Evolutionary conservation across 1,140 invertebrate species (phyloP).

Genomic region (Kradibia gibbosae): DNA sequence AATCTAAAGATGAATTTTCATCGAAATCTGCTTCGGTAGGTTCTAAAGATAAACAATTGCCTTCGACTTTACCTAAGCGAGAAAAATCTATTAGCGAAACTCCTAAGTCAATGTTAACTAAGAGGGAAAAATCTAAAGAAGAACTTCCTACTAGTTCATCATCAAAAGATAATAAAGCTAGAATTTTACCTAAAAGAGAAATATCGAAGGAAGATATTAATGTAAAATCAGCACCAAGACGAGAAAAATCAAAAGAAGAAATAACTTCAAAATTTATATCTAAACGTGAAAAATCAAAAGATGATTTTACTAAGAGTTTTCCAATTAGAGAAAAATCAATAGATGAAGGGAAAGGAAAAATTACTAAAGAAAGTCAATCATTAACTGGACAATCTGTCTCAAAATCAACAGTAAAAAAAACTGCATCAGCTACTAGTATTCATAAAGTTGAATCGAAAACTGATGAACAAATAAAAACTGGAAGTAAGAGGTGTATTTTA

Average conservation of each 20-base stretch:
- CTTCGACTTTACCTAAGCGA: slow-evolving; percentile 4
- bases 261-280: not conserved
- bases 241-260: slow-evolving; percentile 46
- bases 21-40: not conserved
- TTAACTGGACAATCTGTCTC: not conserved
- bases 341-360: slow-evolving; percentile 4
- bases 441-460: slow-evolving; percentile 17
- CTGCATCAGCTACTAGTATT: not conserved
- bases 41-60: not conserved
- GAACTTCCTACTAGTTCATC: not conserved
- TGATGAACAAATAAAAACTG: slow-evolving; percentile 21
- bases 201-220: not conserved
- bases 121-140: slow-evolving; percentile 36
- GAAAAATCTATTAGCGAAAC: slow-evolving; percentile 33
- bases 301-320: slow-evolving; percentile 16
- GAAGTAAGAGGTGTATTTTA: slow-evolving; percentile 5
- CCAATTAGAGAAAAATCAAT: slow-evolving; percentile 36
- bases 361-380: not conserved
- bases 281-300: slow-evolving; percentile 38
- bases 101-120: slow-evolving; percentile 42
- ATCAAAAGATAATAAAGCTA: not conserved
- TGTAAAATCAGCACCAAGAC: slow-evolving; percentile 11
- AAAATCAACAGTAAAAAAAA: not conserved
- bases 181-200: not conserved
- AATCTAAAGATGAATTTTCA: slow-evolving; percentile 33